Conservation (phyloP, 2,797 vertebrate species). For the Diplodus sargus region DNA sequence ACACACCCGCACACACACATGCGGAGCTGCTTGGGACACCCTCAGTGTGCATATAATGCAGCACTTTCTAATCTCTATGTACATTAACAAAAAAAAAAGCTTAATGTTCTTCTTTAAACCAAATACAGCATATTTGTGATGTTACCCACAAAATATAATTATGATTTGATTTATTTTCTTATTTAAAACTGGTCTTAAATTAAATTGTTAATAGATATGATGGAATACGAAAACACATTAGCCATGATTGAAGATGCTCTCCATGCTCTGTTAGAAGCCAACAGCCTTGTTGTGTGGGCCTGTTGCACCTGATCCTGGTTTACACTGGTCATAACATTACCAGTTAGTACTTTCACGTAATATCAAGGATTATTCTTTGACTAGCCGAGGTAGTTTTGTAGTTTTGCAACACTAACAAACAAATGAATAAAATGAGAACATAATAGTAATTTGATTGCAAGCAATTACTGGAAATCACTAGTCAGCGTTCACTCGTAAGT, state of each 20-base stretch:
- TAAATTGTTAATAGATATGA: neutral
- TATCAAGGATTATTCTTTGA: neutral
- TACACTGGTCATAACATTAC: neutral
- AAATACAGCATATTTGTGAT: neutral
- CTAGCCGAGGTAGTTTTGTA: neutral
- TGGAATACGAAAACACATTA: neutral
- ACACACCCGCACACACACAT: constrained; percentile 16
- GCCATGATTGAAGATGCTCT: neutral
- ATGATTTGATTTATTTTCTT: constrained; percentile 3
- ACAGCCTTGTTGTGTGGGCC: neutral
- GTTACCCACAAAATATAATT: neutral
- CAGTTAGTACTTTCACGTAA: neutral
- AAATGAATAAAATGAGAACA: neutral
- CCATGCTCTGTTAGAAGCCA: neutral
- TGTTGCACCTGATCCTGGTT: neutral
- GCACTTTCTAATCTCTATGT: constrained; percentile 8
- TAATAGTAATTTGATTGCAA: constrained; percentile 19
- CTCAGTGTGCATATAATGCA: constrained; percentile 10
- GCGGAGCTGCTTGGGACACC: constrained; percentile 8
- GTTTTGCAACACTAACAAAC: neutral
- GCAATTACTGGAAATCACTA: neutral
- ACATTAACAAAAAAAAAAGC: constrained; percentile 10
- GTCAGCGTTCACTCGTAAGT: neutral
- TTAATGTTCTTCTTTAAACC: neutral
- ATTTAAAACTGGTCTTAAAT: constrained; percentile 8